A percentile compares a stretch with the other conserved stretches of the same genome.
Evolutionary conservation across 2,797 vertebrate species (phyloP).

Genomic region (Acridotheres tristis): DNA sequence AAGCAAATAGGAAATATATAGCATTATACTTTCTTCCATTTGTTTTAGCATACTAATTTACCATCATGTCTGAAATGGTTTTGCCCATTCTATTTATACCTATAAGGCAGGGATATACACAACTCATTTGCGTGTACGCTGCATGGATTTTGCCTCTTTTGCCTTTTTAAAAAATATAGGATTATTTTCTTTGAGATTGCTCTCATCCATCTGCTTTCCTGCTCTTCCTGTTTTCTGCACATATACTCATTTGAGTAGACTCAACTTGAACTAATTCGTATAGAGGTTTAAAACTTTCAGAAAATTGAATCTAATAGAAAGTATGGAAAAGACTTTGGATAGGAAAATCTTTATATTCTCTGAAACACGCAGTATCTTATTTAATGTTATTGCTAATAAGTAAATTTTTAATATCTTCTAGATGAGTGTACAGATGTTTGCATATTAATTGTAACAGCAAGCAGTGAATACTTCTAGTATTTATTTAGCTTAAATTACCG

Average conservation of each 20-base stretch:
- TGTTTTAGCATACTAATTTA: neutral
- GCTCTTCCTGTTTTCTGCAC: neutral
- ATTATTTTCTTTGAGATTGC: neutral
- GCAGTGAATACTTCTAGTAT: neutral
- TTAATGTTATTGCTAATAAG: neutral
- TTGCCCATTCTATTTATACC: neutral
- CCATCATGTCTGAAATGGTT: neutral
- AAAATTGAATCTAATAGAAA: neutral
- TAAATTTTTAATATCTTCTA: neutral
- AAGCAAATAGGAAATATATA: neutral
- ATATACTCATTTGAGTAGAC: neutral
- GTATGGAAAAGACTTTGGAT: fast-evolving
- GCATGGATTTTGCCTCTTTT: neutral
- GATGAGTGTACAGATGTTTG: neutral
- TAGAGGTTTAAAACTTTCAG: neutral
- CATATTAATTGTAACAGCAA: neutral
- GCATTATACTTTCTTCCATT: neutral
- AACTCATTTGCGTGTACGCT: neutral
- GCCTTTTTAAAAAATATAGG: neutral
- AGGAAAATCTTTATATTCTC: neutral
- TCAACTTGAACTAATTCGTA: neutral
- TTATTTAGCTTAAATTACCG: neutral
- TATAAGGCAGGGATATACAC: neutral
- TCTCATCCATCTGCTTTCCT: neutral
- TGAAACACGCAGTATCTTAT: neutral